A percentile compares a stretch with the other conserved stretches of the same genome.
These are phyloP conservation scores for Drosophila cognata DNA, from an alignment of 2,888 invertebrate genomes.

Conservation along the genomic window DNA sequence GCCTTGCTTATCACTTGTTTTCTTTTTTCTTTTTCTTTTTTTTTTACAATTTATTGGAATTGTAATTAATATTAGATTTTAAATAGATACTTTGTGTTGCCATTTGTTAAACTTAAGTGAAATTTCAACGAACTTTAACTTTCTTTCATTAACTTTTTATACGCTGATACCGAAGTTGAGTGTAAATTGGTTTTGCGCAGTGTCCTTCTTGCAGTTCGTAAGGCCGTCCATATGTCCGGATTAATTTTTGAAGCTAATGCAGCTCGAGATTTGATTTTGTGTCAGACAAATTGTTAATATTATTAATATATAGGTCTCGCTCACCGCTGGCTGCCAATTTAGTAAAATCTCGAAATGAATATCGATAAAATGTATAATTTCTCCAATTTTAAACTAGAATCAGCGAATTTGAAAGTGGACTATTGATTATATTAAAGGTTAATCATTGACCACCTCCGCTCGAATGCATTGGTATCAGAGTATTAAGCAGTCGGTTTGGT, in stretches of 20 bases:
- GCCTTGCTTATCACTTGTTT: conserved; percentile 57
- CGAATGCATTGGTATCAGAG: background rate
- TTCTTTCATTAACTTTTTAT: background rate
- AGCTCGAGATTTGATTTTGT: background rate
- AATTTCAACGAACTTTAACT: conserved; percentile 23
- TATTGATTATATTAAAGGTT: background rate
- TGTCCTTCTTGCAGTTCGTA: background rate
- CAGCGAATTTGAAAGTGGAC: background rate
- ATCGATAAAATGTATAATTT: background rate
- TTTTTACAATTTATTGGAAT: conserved; percentile 37
- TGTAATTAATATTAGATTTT: conserved; percentile 39
- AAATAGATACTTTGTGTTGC: conserved; percentile 79
- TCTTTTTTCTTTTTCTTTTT: background rate
- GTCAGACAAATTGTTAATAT: background rate
- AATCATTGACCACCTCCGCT: background rate
- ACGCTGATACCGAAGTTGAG: background rate
- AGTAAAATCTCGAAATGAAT: background rate
- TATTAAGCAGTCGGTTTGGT: background rate
- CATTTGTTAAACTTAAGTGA: conserved; percentile 68
- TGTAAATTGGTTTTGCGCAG: background rate
- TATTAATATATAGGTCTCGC: background rate
- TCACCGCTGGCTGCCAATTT: background rate
- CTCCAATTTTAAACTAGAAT: background rate
- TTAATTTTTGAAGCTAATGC: background rate
- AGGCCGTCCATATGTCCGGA: background rate